Percentiles rank a stretch among this genome's conserved stretches.
Conservation (phyloP, 2,888 invertebrate genomes). For the Melanotus villosus region DNA sequence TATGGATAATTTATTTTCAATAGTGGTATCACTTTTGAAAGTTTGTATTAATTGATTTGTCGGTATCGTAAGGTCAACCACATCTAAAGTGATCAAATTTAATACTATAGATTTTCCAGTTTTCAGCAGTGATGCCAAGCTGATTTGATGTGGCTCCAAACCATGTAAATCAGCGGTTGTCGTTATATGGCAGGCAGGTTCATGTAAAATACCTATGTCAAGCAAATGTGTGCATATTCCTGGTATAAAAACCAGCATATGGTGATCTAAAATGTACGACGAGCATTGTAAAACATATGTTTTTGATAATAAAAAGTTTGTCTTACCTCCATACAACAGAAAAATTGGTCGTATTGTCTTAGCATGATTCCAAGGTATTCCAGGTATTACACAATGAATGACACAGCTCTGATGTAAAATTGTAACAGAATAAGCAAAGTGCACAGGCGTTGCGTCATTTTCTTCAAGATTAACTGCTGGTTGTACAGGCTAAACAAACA, state of each 20-base stretch:
- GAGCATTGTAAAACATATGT: not conserved
- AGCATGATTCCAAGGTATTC: slow-evolving; percentile 84
- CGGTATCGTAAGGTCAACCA: slow-evolving; percentile 77
- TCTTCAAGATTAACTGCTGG: slow-evolving; percentile 70
- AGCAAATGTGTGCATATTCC: slow-evolving; percentile 88
- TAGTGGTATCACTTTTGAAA: slow-evolving; percentile 77
- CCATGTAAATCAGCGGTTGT: slow-evolving; percentile 76
- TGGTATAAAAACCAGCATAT: slow-evolving; percentile 86
- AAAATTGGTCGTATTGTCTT: slow-evolving; percentile 84
- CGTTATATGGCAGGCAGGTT: slow-evolving; percentile 86
- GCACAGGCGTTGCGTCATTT: slow-evolving; percentile 75
- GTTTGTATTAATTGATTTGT: slow-evolving; percentile 78
- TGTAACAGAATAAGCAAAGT: slow-evolving; percentile 89
- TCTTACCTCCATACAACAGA: slow-evolving; percentile 73
- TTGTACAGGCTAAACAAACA: slow-evolving; percentile 71
- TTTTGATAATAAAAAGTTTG: too few species aligned
- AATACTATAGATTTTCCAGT: slow-evolving; percentile 72
- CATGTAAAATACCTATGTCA: slow-evolving; percentile 87
- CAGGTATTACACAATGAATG: slow-evolving; percentile 86
- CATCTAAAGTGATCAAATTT: slow-evolving; percentile 80
- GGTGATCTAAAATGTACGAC: slow-evolving; percentile 73
- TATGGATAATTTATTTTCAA: slow-evolving; percentile 84
- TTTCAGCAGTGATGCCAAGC: slow-evolving; percentile 77
- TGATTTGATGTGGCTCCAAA: slow-evolving; percentile 73
- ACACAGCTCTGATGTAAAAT: slow-evolving; percentile 87